A percentile compares a stretch with the other conserved stretches of the same genome.
phyloP scores from a whole-genome alignment of 1,140 invertebrate species.

The Drosophila ficusphila region DNA sequence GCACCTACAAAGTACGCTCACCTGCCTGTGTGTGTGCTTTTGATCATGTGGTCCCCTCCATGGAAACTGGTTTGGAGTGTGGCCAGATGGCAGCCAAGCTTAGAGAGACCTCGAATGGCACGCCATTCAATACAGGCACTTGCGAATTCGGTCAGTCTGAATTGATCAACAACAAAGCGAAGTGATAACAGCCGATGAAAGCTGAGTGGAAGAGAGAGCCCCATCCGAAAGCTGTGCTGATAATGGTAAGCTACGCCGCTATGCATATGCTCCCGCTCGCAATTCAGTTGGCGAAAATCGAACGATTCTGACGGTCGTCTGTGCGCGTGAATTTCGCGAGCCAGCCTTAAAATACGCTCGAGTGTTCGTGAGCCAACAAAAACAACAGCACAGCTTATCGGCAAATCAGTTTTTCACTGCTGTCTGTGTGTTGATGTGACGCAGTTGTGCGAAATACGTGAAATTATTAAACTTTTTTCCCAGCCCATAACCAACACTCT shows the following conservation, averaged over 20 bases:
- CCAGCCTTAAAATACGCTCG: conserved; percentile 50
- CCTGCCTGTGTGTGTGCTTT: conserved; percentile 21
- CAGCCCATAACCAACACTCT: conserved; percentile 19
- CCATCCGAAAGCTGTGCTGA: conserved; percentile 59
- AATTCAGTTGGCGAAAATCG: conserved; percentile 77
- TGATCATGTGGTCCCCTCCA: conserved; percentile 39
- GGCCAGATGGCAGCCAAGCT: conserved; percentile 30
- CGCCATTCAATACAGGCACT: conserved; percentile 33
- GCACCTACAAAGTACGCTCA: conserved; percentile 21
- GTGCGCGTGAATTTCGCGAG: conserved; percentile 28
- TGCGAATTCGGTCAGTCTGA: conserved; percentile 59
- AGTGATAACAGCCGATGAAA: conserved; percentile 59
- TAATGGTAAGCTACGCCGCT: conserved; percentile 55
- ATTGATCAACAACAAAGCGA: conserved; percentile 43
- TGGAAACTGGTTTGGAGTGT: conserved; percentile 65
- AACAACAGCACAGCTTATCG: conserved; percentile 68
- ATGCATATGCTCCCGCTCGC: conserved; percentile 44
- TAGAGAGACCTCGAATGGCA: conserved; percentile 1
- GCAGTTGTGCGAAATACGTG: conserved; percentile 52
- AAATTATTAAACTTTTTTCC: conserved; percentile 60
- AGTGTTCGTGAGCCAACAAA: conserved; percentile 31
- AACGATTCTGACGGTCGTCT: conserved; percentile 65
- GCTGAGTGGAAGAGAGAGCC: conserved; percentile 20
- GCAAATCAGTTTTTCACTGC: conserved; percentile 58
- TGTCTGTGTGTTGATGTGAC: conserved; percentile 36